phyloP scores from a whole-genome alignment of 2,113 vertebrate genomes.

The Melozone crissalis region DNA sequence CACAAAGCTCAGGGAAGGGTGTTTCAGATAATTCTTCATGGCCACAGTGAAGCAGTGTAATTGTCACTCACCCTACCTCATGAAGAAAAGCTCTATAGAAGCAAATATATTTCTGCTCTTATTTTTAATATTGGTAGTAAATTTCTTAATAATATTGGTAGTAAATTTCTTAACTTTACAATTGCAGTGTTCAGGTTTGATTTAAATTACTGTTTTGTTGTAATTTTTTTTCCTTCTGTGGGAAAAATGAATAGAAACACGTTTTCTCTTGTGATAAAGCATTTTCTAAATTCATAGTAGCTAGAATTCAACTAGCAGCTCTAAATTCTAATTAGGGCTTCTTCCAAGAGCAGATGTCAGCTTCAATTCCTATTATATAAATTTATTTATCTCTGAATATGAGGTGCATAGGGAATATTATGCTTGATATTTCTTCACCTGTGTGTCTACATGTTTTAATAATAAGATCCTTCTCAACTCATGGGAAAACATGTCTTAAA shows the following conservation, averaged over 20 bases:
- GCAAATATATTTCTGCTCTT: neutral
- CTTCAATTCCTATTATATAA: slow-evolving; percentile 33
- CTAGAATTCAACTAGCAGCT: neutral
- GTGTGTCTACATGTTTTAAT: neutral
- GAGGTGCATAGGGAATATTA: neutral
- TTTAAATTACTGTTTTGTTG: neutral
- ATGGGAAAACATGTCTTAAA: neutral
- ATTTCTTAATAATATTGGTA: neutral
- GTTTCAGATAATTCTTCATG: neutral
- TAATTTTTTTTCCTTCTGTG: neutral
- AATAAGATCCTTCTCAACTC: neutral
- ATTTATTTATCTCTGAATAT: slow-evolving; percentile 37
- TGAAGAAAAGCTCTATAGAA: neutral
- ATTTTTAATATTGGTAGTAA: neutral
- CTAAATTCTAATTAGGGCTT: neutral
- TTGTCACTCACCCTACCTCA: neutral
- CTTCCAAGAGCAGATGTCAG: slow-evolving; percentile 20
- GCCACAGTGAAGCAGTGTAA: neutral
- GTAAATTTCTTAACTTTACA: neutral
- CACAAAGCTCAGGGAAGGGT: neutral
- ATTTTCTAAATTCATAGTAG: neutral
- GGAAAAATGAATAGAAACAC: neutral
- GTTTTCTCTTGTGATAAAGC: neutral
- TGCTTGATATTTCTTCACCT: neutral
- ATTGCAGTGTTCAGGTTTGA: neutral